These are phyloP conservation scores for Struthio camelus DNA, from an alignment of 2,113 vertebrate species.

Conservation along the genomic window DNA sequence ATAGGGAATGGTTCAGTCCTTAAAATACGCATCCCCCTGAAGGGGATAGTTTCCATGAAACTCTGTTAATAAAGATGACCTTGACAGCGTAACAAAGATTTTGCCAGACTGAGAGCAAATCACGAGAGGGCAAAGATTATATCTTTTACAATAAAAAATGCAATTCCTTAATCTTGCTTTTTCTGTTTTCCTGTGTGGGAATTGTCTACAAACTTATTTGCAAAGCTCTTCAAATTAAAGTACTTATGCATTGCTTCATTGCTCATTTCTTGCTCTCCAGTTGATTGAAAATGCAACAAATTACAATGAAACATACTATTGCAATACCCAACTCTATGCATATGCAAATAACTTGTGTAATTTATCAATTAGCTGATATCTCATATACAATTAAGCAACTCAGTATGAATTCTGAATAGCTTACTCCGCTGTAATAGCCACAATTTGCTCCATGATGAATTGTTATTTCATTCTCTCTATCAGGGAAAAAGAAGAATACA, in stretches of 20 bases:
- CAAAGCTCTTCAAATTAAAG: background rate
- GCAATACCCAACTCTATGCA: background rate
- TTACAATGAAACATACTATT: background rate
- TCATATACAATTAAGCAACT: background rate
- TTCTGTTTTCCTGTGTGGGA: background rate
- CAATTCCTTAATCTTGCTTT: background rate
- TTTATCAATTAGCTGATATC: background rate
- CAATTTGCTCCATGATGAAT: background rate
- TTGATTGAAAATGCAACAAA: background rate
- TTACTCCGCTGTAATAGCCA: background rate
- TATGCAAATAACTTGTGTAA: background rate
- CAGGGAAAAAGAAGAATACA: background rate
- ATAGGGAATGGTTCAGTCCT: background rate
- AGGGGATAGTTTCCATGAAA: background rate
- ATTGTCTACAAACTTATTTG: background rate
- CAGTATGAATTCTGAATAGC: background rate
- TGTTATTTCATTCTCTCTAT: no score
- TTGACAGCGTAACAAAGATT: background rate
- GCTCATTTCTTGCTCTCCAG: background rate
- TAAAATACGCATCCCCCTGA: background rate
- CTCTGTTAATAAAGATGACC: background rate
- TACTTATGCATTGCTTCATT: background rate
- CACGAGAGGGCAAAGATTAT: background rate
- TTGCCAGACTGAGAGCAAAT: background rate
- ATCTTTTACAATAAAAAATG: background rate